Evolutionary conservation across 2,888 invertebrate genomes (phyloP).

Genomic region (Euzophera pinguis): DNA sequence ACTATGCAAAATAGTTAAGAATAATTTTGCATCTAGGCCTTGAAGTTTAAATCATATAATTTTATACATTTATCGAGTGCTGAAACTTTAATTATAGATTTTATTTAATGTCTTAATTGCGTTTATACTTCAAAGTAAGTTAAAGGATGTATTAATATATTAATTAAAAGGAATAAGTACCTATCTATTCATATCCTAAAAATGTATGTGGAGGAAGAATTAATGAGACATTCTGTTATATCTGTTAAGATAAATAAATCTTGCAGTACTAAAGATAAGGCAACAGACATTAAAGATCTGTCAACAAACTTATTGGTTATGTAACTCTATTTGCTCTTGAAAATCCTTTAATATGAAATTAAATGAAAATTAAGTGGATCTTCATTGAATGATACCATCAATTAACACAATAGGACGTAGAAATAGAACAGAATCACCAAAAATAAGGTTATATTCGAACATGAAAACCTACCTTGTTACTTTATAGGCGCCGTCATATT

Average conservation of each 20-base stretch:
- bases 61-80: too few species aligned
- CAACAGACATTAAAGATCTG: slow-evolving; percentile 33
- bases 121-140: too few species aligned
- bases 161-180: too few species aligned
- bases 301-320: slow-evolving; percentile 56
- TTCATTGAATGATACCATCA: background rate
- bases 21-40: too few species aligned
- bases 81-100: too few species aligned
- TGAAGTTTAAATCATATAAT: too few species aligned
- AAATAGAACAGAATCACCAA: background rate
- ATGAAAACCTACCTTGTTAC: slow-evolving; percentile 80
- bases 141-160: too few species aligned
- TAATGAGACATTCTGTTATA: background rate
- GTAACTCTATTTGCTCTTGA: slow-evolving; percentile 35
- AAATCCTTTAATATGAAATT: background rate
- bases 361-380: background rate
- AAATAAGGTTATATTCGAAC: slow-evolving; percentile 24
- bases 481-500: slow-evolving; percentile 99
- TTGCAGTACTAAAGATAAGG: slow-evolving; percentile 18
- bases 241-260: background rate
- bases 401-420: background rate
- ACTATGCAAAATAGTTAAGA: too few species aligned
- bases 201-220: background rate
- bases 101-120: too few species aligned
- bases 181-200: too few species aligned